Evolutionary conservation across 2,888 invertebrate genomes (phyloP).

Genomic region (Linyphia triangularis): DNA sequence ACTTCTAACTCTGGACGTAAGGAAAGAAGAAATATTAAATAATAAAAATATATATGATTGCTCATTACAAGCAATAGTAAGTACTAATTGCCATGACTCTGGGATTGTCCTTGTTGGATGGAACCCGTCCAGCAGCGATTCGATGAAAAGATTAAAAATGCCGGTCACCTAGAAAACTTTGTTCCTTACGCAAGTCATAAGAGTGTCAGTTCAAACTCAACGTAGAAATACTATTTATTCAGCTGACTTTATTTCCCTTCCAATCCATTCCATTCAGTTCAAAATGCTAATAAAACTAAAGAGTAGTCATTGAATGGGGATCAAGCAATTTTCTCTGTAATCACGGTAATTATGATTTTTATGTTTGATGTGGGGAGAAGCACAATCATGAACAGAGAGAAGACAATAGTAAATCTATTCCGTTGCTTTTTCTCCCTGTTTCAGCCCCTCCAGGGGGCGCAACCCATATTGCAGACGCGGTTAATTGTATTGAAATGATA

Average conservation of each 20-base stretch:
- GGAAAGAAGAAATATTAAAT: too few relatives aligned
- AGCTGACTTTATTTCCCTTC: background rate
- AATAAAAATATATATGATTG: too few relatives aligned
- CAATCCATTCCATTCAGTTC: background rate
- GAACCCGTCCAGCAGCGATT: background rate
- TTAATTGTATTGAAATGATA: background rate
- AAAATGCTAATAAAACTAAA: conserved; percentile 3
- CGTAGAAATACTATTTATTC: background rate
- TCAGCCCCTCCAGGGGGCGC: background rate
- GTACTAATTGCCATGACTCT: too few relatives aligned
- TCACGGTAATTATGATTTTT: conserved; percentile 6
- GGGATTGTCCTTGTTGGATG: background rate
- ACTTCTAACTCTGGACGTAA: too few relatives aligned
- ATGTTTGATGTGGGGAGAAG: conserved; percentile 4
- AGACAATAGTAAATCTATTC: conserved; percentile 41
- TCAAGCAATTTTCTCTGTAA: background rate
- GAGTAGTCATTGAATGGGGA: background rate
- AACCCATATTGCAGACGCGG: background rate
- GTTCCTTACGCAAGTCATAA: conserved; percentile 5
- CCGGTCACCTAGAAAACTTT: conserved; percentile 55
- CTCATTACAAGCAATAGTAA: too few relatives aligned
- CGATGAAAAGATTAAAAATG: background rate
- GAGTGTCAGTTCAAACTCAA: background rate
- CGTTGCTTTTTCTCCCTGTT: conserved; percentile 43
- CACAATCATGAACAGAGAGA: background rate